Conservation (phyloP, 2,888 invertebrate species). For the Caradrina clavipalpis region DNA sequence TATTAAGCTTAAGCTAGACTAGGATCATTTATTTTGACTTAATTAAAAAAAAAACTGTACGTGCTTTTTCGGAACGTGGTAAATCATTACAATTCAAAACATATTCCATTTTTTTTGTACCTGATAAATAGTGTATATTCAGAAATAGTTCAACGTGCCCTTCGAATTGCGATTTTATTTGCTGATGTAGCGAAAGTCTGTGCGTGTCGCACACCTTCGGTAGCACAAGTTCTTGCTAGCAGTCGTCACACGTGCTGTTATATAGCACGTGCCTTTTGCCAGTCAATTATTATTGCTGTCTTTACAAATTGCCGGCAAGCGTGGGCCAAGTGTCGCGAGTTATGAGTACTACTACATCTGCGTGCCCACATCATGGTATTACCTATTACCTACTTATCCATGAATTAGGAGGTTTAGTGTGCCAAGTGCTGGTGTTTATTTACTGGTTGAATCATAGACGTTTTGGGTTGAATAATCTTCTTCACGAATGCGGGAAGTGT, state of each 20-base stretch:
- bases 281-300: conserved; percentile 37
- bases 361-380: neutral
- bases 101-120: too few species aligned
- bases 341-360: conserved; percentile 20
- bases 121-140: too few species aligned
- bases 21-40: too few species aligned
- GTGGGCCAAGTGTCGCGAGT: conserved; percentile 16
- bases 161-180: too few species aligned
- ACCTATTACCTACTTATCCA: neutral
- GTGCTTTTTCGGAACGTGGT: too few species aligned
- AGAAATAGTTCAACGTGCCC: too few species aligned
- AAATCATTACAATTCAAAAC: too few species aligned
- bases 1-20: too few species aligned
- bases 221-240: neutral
- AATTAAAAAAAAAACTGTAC: too few species aligned
- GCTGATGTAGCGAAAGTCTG: neutral
- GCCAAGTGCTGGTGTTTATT: conserved; percentile 8
- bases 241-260: conserved; percentile 22
- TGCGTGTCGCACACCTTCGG: conserved; percentile 1
- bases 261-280: conserved; percentile 33
- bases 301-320: conserved; percentile 20
- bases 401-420: neutral
- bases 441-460: neutral
- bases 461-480: conserved; percentile 2
- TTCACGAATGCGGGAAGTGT: neutral